Percentiles rank a stretch among this genome's conserved stretches.
Evolutionary conservation across 2,888 invertebrate species (phyloP).

Genomic region (Capitulum mitella): DNA sequence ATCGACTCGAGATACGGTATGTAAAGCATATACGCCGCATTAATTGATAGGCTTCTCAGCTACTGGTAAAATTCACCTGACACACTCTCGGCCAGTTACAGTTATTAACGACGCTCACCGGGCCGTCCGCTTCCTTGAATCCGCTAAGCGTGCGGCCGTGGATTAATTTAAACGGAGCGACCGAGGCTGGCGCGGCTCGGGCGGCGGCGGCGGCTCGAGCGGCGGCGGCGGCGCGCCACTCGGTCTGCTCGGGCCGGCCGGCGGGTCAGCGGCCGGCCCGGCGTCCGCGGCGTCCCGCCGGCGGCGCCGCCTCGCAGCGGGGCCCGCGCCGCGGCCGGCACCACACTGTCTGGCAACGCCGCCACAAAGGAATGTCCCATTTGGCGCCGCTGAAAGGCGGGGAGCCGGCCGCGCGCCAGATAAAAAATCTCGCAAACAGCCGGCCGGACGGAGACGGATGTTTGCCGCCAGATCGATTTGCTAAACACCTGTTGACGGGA

Average conservation of each 20-base stretch:
- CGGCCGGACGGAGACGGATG: not conserved
- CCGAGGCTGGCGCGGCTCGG: too few species aligned
- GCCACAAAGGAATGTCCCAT: not conserved
- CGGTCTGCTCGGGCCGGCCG: not conserved
- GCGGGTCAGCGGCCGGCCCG: not conserved
- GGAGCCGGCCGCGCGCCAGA: not conserved
- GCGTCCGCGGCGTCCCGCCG: not conserved
- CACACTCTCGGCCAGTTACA: not conserved
- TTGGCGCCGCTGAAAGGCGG: not conserved
- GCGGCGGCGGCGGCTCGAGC: not conserved
- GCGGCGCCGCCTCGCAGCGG: not conserved
- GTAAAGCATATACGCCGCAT: not conserved
- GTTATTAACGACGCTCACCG: not conserved
- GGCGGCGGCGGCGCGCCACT: not conserved
- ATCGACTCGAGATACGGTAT: not conserved
- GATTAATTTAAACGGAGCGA: slow-evolving; percentile 12
- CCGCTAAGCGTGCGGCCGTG: not conserved
- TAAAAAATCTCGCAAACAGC: slow-evolving; percentile 10
- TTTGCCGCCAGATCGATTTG: not conserved
- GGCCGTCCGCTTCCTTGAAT: not conserved
- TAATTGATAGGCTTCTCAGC: not conserved
- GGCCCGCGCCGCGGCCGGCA: not conserved
- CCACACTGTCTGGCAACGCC: slow-evolving; percentile 1
- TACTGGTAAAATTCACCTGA: not conserved
- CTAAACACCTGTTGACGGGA: not conserved